Evolutionary conservation across 2,888 invertebrate genomes (phyloP).

Genomic region (Sepiola atlantica): DNA sequence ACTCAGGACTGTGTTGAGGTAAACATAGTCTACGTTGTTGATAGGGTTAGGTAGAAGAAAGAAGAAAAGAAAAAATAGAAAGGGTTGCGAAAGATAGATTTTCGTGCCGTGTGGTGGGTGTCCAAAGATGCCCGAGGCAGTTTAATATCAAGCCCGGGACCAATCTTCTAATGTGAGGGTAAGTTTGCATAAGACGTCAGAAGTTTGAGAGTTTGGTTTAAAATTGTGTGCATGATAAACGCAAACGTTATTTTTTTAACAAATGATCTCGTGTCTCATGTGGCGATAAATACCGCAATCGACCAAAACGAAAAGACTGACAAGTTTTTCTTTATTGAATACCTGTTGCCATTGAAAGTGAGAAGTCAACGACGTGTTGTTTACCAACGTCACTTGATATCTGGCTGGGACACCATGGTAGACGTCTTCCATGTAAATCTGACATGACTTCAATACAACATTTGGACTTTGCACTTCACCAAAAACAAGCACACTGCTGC

Average conservation of each 20-base stretch:
- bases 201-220: too few species aligned
- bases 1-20: too few species aligned
- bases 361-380: slow-evolving; percentile 70
- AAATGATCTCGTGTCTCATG: too few species aligned
- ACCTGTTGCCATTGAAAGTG: slow-evolving; percentile 69
- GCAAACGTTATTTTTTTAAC: too few species aligned
- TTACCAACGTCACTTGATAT: slow-evolving; percentile 66
- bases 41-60: background rate
- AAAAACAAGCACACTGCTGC: slow-evolving; percentile 61
- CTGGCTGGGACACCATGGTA: slow-evolving; percentile 67
- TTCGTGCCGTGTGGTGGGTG: background rate
- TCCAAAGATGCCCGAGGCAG: background rate
- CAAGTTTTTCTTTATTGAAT: slow-evolving; percentile 32
- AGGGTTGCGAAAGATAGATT: background rate
- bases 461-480: slow-evolving; percentile 72
- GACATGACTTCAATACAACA: slow-evolving; percentile 68
- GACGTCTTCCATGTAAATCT: slow-evolving; percentile 66
- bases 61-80: background rate
- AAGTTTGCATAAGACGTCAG: too few species aligned
- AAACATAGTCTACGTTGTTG: too few species aligned
- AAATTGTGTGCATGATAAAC: too few species aligned
- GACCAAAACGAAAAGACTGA: background rate
- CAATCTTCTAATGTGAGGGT: too few species aligned
- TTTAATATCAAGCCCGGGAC: too few species aligned
- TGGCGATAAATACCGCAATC: too few species aligned